Evolutionary conservation across 2,113 vertebrate genomes (phyloP), one percentile per base, ranked within the genome.

Genomic region (Misgurnus mizolepis): DNA sequence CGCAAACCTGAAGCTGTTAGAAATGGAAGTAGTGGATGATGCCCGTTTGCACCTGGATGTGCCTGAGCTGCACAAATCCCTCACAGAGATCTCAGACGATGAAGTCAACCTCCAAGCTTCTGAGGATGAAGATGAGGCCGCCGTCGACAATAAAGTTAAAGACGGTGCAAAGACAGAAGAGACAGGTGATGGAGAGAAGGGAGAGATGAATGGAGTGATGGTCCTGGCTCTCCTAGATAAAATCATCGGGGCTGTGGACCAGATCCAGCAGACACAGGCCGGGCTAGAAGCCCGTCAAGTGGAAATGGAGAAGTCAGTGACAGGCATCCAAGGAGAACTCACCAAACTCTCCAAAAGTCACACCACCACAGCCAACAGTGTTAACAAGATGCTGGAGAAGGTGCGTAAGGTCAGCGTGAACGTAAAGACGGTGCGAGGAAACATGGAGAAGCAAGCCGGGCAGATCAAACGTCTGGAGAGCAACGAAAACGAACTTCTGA

Each of bases 361-460:
- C 88, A 90, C 95, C 69, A 95, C 94, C 87, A 98, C 98, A 0
- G 92, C 95, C 88, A 95, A 94, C 92, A 95, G 95, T 0, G 97
- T 98, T 85, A 96, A 96, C 92, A 99, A 99, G 90, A 92, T 99
- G 94, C 93, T 99, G 89, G 96, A 98, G n/a, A 99, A 99, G 83
- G 96, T 99, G 81, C 96, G 96, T 84, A 99, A 98, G 91, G 97
- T 99, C 90, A 99, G 96, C 86, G 95, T 99, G 90, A 98, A 99
- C 50, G 96, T 99, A 81, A 99, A 99, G 90, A 96, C 95, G 0
- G 97, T 99, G 61, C 93, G 96, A 73, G 93, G 93, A 89, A 99
- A 94, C 94, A 92, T 99, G 93, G 97, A 99, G 90, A 97, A 95
- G 88, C 98, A 99, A 88, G 96, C 95, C 0, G 93, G 94, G 74